Evolutionary conservation across 2,888 invertebrate genomes (phyloP), one percentile per base, ranked within the genome.

Genomic region (Diabrotica balteata): DNA sequence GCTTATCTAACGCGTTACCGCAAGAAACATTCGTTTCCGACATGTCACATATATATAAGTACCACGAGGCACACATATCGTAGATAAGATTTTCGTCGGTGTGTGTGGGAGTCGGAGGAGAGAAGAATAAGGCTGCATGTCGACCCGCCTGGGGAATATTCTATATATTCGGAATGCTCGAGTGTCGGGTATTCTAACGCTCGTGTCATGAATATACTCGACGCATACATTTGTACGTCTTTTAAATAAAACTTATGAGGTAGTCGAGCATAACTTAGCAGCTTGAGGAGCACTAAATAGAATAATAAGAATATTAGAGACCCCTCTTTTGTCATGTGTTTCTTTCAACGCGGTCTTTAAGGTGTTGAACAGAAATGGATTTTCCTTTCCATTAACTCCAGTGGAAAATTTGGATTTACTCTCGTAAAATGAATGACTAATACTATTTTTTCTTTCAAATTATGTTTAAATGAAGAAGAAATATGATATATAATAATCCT

Each of bases 1-100:
- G 78, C 76, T 81, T 80, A 80, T 79, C 80, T 80, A 76, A 78
- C 80, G 79, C 79, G 79, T 80, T 81, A 80, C 80, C 80, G 77
- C 79, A 80, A 80, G 80, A 80, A 79, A 79, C 80, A 80, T 82
- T 81, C 79, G 79, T 80, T 79, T 76, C 78, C 78, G 76, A 80
- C 78, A 79, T 80, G 81, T 81, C 81, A 81, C 80, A 80, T 79
- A 75, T 79, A 80, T 77, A 66, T 68, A 68, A 66, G 62, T 62
- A 62, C 61, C 64, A 57, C 59, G 57, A 63, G 63, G 74, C 76
- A 78, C 78, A 78, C 77, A 79, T 77, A 80, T 80, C 79, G 73
- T 76, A 80, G 80, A 81, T 80, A 81, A 81, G 80, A 80, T 80
- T 80, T 77, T 72, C 75, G 73, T 73, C 72, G 75, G 72, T 73